Percentiles rank a stretch among this genome's conserved stretches.
Evolutionary conservation across 1,140 invertebrate species (phyloP).

Genomic region (Theocolax elegans): DNA sequence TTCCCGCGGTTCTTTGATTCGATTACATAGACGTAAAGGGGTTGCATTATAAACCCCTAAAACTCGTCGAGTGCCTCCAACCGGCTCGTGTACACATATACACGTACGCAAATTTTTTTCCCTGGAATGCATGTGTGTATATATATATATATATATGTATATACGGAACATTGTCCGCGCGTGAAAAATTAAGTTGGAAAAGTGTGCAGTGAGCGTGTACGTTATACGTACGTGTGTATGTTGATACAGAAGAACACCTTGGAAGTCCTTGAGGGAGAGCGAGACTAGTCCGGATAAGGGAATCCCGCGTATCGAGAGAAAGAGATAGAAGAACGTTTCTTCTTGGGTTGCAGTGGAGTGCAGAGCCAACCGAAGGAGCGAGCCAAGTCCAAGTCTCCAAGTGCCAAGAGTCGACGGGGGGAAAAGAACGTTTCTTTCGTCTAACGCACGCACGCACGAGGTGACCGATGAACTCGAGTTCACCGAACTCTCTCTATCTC

Average conservation of each 20-base stretch:
- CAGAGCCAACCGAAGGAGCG: no score
- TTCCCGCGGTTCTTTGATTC: conserved; percentile 18
- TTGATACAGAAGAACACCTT: not conserved
- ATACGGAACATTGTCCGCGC: no score
- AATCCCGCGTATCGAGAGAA: conserved; percentile 6
- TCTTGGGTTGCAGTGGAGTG: no score
- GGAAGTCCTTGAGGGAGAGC: not conserved
- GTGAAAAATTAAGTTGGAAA: no score
- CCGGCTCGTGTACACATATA: not conserved
- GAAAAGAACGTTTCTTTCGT: no score
- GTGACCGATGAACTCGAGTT: conserved; percentile 37
- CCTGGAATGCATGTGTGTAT: no score
- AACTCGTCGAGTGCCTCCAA: not conserved
- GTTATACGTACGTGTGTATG: not conserved
- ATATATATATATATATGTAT: no score
- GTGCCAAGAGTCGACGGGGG: no score
- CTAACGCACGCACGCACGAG: conserved; percentile 13
- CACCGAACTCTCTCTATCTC: conserved; percentile 29
- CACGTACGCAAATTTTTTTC: not conserved
- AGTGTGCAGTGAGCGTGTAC: no score
- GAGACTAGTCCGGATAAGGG: conserved; percentile 24
- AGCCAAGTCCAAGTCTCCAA: no score
- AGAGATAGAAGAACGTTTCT: no score
- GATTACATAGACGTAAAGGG: conserved; percentile 13
- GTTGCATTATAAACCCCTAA: conserved; percentile 2